phyloP scores from a whole-genome alignment of 1,140 invertebrate species.

The Micrasema minimum region DNA sequence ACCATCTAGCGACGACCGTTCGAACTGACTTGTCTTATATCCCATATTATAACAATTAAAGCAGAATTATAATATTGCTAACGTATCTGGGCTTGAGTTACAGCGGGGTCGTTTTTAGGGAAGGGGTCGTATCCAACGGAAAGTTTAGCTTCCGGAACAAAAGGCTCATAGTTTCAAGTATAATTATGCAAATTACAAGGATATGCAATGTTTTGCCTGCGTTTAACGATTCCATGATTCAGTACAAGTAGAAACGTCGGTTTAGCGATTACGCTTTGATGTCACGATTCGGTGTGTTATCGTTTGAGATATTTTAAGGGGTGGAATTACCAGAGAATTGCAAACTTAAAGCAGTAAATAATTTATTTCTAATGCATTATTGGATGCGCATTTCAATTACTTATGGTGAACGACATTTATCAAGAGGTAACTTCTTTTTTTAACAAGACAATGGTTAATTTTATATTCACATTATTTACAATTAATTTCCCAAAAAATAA shows the following conservation, averaged over 20 bases:
- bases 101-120: conserved; percentile 15
- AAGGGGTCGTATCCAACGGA: conserved; percentile 2
- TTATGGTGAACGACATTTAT: too few species aligned
- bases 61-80: conserved; percentile 48
- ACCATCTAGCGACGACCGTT: conserved; percentile 42
- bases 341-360: not conserved
- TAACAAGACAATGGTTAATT: too few species aligned
- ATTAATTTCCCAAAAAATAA: too few species aligned
- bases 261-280: conserved; percentile 4
- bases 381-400: too few species aligned
- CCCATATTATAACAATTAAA: conserved; percentile 53
- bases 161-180: conserved; percentile 24
- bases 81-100: conserved; percentile 23
- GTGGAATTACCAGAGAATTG: not conserved
- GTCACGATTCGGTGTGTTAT: not conserved
- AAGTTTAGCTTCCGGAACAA: conserved; percentile 18
- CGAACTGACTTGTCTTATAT: conserved; percentile 52
- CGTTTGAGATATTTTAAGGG: conserved; percentile 1
- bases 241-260: not conserved
- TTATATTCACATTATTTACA: too few species aligned
- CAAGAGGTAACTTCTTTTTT: too few species aligned
- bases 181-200: conserved; percentile 41
- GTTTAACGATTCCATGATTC: conserved; percentile 24
- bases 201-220: conserved; percentile 38
- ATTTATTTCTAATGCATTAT: too few species aligned